Percentiles rank a stretch among this genome's conserved stretches.
Conservation (phyloP, 2,888 invertebrate species). For the Acanthosepion pharaonis region DNA sequence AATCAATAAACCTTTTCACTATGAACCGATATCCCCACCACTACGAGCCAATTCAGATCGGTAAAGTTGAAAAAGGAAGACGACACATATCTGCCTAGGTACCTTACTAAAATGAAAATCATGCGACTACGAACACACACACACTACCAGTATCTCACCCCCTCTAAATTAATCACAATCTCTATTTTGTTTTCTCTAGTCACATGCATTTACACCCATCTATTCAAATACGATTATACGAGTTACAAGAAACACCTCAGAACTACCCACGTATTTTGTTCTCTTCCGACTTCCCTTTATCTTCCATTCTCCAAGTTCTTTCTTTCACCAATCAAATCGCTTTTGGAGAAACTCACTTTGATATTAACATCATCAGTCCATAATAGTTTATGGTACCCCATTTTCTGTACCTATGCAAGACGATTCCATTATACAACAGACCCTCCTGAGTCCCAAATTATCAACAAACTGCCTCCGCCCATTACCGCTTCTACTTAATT, state of each 20-base stretch:
- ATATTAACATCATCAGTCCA: not conserved
- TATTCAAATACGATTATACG: too few relatives aligned
- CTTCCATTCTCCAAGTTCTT: too few relatives aligned
- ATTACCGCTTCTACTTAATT: too few relatives aligned
- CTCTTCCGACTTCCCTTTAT: too few relatives aligned
- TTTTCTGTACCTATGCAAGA: not conserved
- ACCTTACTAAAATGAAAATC: not conserved
- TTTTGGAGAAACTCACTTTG: not conserved
- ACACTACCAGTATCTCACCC: not conserved
- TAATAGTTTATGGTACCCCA: not conserved
- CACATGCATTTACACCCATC: too few relatives aligned
- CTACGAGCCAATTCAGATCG: not conserved
- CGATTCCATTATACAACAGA: not conserved
- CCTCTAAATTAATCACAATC: not conserved
- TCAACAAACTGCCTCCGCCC: too few relatives aligned
- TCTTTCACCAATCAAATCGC: too few relatives aligned
- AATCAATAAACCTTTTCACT: not conserved
- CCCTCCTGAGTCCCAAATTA: not conserved
- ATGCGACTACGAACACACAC: not conserved
- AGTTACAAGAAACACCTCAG: too few relatives aligned
- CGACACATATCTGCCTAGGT: not conserved
- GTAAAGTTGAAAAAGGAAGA: not conserved
- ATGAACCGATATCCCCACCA: not conserved
- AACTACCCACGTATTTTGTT: too few relatives aligned
- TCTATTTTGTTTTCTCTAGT: not conserved